Conservation (phyloP, 1,140 invertebrate genomes). For the Neodiprion pinetum region DNA sequence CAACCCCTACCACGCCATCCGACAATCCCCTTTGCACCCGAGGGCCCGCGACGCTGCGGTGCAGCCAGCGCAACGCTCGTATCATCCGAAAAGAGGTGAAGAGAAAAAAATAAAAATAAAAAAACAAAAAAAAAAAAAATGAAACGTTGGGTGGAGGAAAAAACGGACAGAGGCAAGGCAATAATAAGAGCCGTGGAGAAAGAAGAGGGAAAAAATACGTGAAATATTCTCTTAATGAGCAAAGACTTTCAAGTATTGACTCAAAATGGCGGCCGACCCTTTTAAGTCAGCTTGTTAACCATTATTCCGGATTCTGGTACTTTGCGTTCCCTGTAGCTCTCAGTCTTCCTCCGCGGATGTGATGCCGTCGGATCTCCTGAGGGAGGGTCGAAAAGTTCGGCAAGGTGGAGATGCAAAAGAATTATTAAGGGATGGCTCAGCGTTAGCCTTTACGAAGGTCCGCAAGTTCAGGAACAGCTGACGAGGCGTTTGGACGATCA, state of each 20-base stretch:
- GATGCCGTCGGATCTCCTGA: slow-evolving; percentile 12
- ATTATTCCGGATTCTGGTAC: slow-evolving; percentile 47
- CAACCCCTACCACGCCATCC: too few species aligned
- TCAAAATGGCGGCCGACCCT: slow-evolving; percentile 58
- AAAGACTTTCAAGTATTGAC: slow-evolving; percentile 63
- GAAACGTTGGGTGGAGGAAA: slow-evolving; percentile 17
- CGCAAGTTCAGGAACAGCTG: too few species aligned
- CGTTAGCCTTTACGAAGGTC: slow-evolving; percentile 17
- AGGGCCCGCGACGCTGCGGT: not conserved
- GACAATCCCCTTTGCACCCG: not conserved
- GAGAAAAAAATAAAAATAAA: not conserved
- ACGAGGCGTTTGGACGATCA: too few species aligned
- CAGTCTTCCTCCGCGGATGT: not conserved
- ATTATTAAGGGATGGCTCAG: slow-evolving; percentile 28
- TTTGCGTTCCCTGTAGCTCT: slow-evolving; percentile 24
- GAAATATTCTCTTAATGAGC: slow-evolving; percentile 61
- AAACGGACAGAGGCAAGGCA: not conserved
- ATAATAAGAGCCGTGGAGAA: slow-evolving; percentile 23
- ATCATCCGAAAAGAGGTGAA: slow-evolving; percentile 17
- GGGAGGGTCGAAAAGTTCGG: slow-evolving; percentile 20
- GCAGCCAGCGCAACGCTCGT: slow-evolving; percentile 11
- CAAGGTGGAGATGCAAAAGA: slow-evolving; percentile 28
- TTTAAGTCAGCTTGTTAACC: slow-evolving; percentile 61
- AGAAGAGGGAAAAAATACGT: slow-evolving; percentile 40
- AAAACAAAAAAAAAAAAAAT: slow-evolving; percentile 17